phyloP scores from a whole-genome alignment of 2,797 vertebrate genomes.

The Centropyge bicolor region DNA sequence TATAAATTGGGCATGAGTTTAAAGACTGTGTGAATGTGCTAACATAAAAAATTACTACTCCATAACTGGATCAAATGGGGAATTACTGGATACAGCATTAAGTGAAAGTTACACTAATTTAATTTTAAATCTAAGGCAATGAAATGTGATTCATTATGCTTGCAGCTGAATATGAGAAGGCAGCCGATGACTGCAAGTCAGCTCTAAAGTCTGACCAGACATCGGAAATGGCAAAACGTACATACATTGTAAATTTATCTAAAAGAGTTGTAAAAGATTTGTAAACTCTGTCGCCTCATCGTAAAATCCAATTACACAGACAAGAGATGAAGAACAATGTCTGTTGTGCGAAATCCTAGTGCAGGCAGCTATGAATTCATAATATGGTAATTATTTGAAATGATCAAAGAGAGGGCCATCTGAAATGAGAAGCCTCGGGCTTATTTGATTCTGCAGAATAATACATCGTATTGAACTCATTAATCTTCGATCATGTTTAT shows the following conservation, averaged over 20 bases:
- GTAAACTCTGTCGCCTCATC: conserved; percentile 45
- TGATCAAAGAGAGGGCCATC: conserved; percentile 56
- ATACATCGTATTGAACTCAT: conserved; percentile 56
- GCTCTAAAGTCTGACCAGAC: conserved; percentile 16
- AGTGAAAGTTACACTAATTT: conserved; percentile 17
- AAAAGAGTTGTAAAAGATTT: conserved; percentile 30
- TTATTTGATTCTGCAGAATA: conserved; percentile 66
- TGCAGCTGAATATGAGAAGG: conserved; percentile 32
- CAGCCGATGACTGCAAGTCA: conserved; percentile 7
- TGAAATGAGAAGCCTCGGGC: conserved; percentile 61
- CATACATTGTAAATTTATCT: conserved; percentile 24
- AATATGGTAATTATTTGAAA: conserved; percentile 67
- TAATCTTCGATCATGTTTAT: conserved; percentile 61
- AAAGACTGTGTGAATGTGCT: not conserved
- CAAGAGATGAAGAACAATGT: conserved; percentile 44
- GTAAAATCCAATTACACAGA: conserved; percentile 61
- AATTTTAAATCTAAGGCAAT: conserved; percentile 8
- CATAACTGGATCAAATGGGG: not conserved
- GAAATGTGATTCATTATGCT: conserved; percentile 7
- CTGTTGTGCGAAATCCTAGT: conserved; percentile 33
- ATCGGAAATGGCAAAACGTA: conserved; percentile 31
- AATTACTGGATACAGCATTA: not conserved
- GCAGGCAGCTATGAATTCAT: conserved; percentile 54
- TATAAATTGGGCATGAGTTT: not conserved
- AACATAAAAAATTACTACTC: not conserved